Evolutionary conservation across 2,797 vertebrate species (phyloP).

Genomic region (Sparus aurata): DNA sequence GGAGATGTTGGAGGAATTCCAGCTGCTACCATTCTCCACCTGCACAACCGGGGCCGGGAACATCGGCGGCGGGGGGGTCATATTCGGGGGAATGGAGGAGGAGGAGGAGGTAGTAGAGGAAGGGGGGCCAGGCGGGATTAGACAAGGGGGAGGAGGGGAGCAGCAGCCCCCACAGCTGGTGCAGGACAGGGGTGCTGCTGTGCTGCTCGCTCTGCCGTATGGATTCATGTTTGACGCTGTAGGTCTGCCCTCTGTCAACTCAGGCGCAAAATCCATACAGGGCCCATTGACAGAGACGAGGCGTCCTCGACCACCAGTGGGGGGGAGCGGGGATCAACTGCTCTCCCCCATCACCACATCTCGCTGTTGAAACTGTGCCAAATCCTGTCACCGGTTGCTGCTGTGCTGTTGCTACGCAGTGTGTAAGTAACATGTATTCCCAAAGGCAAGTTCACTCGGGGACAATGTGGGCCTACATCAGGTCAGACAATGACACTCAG

Average conservation of each 20-base stretch:
- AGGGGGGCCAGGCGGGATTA: conserved; percentile 74
- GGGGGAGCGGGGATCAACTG: conserved; percentile 60
- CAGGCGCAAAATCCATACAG: conserved; percentile 83
- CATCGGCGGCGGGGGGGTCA: conserved; percentile 78
- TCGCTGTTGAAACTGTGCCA: conserved; percentile 64
- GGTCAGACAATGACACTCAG: conserved; percentile 64
- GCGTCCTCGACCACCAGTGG: conserved; percentile 69
- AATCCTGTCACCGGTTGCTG: conserved; percentile 60
- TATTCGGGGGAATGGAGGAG: conserved; percentile 71
- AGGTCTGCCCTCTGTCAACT: conserved; percentile 82
- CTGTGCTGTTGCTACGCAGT: conserved; percentile 63
- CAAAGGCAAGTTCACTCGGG: conserved; percentile 70
- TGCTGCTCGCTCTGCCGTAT: conserved; percentile 77
- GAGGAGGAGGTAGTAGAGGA: conserved; percentile 72
- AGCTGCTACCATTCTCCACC: conserved; percentile 86
- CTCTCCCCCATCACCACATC: conserved; percentile 70
- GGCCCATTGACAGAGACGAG: conserved; percentile 81
- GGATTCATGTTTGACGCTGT: conserved; percentile 86
- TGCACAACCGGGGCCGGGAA: conserved; percentile 65
- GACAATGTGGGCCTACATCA: conserved; percentile 42
- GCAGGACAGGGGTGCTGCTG: conserved; percentile 82
- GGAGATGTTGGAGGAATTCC: conserved; percentile 83
- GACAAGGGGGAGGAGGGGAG: conserved; percentile 82
- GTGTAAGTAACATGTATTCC: conserved; percentile 72
- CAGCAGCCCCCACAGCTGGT: conserved; percentile 85